Base-by-base conservation (phyloP, 2,888 invertebrate species). In the Drosophila stalkeri region DNA sequence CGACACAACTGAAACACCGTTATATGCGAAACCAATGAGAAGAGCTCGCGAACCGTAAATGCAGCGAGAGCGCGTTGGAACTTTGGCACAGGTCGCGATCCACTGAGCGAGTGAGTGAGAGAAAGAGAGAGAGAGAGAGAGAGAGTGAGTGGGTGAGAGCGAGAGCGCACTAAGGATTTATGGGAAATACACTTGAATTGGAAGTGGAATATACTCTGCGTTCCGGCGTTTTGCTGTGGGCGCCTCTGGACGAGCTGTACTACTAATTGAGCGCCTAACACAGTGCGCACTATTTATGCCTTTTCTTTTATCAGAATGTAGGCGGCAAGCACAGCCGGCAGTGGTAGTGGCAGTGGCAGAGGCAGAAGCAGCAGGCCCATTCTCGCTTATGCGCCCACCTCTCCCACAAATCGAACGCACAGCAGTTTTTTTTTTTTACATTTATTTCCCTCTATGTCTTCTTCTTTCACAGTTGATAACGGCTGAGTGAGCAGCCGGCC, bases 281-380 rank as follows among this genome's bases (percentile, higher is more conserved):
- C 37, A 51, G 41, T 51, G 63, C 73, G 79, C 71, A 75, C 79
- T 89, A 89, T 84, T 76, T 89, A 84, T 84, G 87, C 80, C 64
- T 76, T 80, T 80, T 61, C 39, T 71, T 72, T 79, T 79, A 81
- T 77, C 77, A 70, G 33, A 49, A 47, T 20, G 41, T 41, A 43
- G 44, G 12, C 6, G 14, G 47, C 27, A 27, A 27, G 7, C 6
- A 27, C 6, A 6, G 27, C 27, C 27, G 27, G 27, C 27, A 47
- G 69, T 49, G 61, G 8, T 18, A n/a, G 12, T 6, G 23, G 47
- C 27, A 27, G 47, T 7, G 27, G 27, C 27, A 47, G 69, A 54
- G 59, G 3, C 43, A n/a, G 43, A 43, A 11, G 14, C 64, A 68
- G 52, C 51, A 65, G 43, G 23, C 7, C 39, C 27, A 31, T 9